A percentile compares a stretch with the other conserved stretches of the same genome.
Evolutionary conservation across 2,888 invertebrate genomes (phyloP).

Genomic region (Rhagonycha fulva): DNA sequence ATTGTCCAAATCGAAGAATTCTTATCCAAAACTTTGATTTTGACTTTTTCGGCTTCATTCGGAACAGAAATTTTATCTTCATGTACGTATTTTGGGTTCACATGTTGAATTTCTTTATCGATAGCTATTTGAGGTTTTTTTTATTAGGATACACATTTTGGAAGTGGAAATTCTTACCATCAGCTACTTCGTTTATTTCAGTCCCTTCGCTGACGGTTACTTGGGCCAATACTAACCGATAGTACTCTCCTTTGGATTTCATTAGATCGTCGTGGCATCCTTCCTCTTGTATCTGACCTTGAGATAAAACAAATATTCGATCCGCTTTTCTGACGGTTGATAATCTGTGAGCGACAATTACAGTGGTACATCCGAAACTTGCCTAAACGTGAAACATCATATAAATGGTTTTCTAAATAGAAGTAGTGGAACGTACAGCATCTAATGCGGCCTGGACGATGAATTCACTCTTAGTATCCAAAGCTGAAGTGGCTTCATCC

Average conservation of each 20-base stretch:
- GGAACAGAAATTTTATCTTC: neutral
- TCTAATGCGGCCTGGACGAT: conserved; percentile 82
- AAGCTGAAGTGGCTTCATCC: conserved; percentile 90
- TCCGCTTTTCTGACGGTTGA: conserved; percentile 76
- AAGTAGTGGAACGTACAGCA: conserved; percentile 57
- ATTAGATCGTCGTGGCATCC: conserved; percentile 75
- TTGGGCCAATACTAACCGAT: conserved; percentile 72
- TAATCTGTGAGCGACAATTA: conserved; percentile 78
- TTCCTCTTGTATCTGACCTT: conserved; percentile 69
- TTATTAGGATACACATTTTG: neutral
- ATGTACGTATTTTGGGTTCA: neutral
- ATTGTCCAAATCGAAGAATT: conserved; percentile 51
- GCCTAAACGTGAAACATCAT: conserved; percentile 56
- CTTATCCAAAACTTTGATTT: neutral
- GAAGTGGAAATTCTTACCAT: too few species aligned
- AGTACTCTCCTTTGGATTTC: conserved; percentile 67
- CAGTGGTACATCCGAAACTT: conserved; percentile 74
- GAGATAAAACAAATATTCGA: conserved; percentile 71
- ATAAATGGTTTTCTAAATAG: neutral
- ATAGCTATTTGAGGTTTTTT: neutral
- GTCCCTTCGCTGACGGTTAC: conserved; percentile 33
- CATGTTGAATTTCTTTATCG: neutral
- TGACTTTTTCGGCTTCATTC: neutral
- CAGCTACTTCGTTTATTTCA: neutral
- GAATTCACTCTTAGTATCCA: conserved; percentile 84